A percentile compares a stretch with the other conserved stretches of the same genome.
Conservation (phyloP, 2,888 invertebrate genomes). For the Nymphalis urticae region DNA sequence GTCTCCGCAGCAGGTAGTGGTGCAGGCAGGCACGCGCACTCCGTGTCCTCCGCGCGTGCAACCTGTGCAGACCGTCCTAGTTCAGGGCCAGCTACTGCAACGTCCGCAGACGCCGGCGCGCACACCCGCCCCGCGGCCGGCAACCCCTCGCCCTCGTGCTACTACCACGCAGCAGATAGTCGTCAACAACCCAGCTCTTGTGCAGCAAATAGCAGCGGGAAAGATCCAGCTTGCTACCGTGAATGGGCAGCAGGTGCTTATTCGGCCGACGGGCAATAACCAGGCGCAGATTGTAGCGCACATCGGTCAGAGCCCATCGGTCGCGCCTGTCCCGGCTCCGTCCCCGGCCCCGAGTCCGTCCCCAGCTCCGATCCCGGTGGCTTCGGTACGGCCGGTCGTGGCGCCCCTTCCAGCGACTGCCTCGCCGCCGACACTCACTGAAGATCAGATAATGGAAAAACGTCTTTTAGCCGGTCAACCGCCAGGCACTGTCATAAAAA, state of each 20-base stretch:
- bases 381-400: slow-evolving; percentile 44
- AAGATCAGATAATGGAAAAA: slow-evolving; percentile 84
- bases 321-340: slow-evolving; percentile 34
- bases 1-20: slow-evolving; percentile 62
- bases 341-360: slow-evolving; percentile 44
- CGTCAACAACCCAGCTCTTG: slow-evolving; percentile 88
- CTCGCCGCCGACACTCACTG: slow-evolving; percentile 60
- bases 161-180: slow-evolving; percentile 85
- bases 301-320: slow-evolving; percentile 81
- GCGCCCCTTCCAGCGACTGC: slow-evolving; percentile 44
- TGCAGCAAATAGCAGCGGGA: slow-evolving; percentile 90
- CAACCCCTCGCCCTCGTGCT: slow-evolving; percentile 54
- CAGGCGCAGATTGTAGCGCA: slow-evolving; percentile 90
- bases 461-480: slow-evolving; percentile 89
- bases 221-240: slow-evolving; percentile 92
- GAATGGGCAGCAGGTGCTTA: slow-evolving; percentile 92
- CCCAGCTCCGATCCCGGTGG: slow-evolving; percentile 45
- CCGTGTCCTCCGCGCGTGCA: slow-evolving; percentile 49
- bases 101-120: slow-evolving; percentile 51
- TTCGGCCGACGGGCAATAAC: slow-evolving; percentile 89
- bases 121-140: slow-evolving; percentile 14
- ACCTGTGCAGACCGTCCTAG: slow-evolving; percentile 69
- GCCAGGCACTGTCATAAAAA: slow-evolving; percentile 92
- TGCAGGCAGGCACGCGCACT: slow-evolving; percentile 53
- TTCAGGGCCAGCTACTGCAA: slow-evolving; percentile 55